Percentiles rank a stretch among this genome's conserved stretches.
Evolutionary conservation across 1,140 invertebrate genomes (phyloP).

Genomic region (Maconellicoccus hirsutus): DNA sequence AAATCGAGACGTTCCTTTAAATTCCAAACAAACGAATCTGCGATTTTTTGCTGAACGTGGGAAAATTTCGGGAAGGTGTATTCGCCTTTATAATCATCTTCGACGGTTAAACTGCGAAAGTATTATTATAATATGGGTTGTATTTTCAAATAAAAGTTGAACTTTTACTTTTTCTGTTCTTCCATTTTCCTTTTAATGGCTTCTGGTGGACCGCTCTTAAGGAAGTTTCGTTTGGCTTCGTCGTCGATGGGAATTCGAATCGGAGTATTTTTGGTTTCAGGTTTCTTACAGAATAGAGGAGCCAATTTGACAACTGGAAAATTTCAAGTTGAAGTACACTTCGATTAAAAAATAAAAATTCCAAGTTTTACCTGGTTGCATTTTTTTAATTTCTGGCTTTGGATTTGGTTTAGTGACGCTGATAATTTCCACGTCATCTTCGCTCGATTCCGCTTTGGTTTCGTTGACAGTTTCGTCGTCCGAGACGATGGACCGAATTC

Average conservation of each 20-base stretch:
- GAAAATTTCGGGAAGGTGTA: neutral
- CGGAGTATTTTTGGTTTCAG: neutral
- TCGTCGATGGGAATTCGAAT: neutral
- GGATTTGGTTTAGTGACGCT: neutral
- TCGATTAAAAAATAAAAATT: too few species aligned
- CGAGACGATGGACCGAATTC: too few species aligned
- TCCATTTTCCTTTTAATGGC: constrained; percentile 2
- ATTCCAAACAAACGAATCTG: neutral
- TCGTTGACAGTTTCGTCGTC: too few species aligned
- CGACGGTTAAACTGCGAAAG: too few species aligned
- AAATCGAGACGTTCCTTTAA: neutral
- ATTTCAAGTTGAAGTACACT: too few species aligned
- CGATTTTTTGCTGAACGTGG: constrained; percentile 1
- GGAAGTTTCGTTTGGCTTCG: neutral
- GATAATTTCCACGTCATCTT: neutral
- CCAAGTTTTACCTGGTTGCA: too few species aligned
- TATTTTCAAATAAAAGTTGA: neutral
- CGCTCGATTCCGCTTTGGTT: too few species aligned
- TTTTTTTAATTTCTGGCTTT: too few species aligned
- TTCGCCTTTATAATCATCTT: neutral
- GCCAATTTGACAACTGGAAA: neutral
- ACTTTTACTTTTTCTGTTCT: neutral
- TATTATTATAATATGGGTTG: too few species aligned
- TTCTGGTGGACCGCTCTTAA: neutral
- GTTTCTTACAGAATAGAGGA: neutral